These are phyloP conservation scores for Trinorchestia longiramus DNA, from an alignment of 1,140 invertebrate species.

Conservation along the genomic window DNA sequence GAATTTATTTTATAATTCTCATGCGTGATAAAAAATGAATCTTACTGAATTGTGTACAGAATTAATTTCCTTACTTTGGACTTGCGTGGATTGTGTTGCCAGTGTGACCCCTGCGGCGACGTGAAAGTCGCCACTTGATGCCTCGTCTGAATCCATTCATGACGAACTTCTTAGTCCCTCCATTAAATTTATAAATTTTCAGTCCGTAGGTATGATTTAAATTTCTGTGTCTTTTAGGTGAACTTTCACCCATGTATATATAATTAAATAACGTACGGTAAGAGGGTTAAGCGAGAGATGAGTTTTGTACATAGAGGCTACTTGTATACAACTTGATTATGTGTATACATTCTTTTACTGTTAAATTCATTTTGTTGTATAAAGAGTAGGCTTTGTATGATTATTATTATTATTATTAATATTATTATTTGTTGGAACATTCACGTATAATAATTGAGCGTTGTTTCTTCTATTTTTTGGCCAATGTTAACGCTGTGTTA, in stretches of 20 bases:
- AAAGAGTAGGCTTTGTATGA: constrained; percentile 47
- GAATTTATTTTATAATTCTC: not conserved
- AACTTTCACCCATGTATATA: constrained; percentile 30
- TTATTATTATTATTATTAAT: constrained; percentile 18
- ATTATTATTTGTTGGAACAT: constrained; percentile 13
- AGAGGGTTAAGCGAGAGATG: not conserved
- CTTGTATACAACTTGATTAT: constrained; percentile 42
- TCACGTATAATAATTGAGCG: constrained; percentile 22
- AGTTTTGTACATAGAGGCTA: constrained; percentile 29
- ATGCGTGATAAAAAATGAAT: not conserved
- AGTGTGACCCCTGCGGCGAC: not conserved
- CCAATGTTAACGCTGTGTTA: constrained; percentile 48
- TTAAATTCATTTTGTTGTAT: constrained; percentile 24
- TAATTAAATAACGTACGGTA: not conserved
- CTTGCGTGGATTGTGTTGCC: not conserved
- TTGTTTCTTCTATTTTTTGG: constrained; percentile 17
- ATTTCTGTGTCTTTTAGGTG: not conserved
- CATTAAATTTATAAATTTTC: constrained; percentile 40
- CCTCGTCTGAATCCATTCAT: not conserved
- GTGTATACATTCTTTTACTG: constrained; percentile 47
- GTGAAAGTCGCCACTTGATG: not conserved
- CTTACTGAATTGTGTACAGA: not conserved
- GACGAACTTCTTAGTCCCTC: constrained; percentile 25
- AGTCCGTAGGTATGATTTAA: constrained; percentile 40
- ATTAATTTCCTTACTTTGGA: not conserved